Percentiles rank a stretch among this genome's conserved stretches.
These are phyloP conservation scores for Spodoptera exigua DNA, from an alignment of 2,888 invertebrate genomes.

Conservation along the genomic window DNA sequence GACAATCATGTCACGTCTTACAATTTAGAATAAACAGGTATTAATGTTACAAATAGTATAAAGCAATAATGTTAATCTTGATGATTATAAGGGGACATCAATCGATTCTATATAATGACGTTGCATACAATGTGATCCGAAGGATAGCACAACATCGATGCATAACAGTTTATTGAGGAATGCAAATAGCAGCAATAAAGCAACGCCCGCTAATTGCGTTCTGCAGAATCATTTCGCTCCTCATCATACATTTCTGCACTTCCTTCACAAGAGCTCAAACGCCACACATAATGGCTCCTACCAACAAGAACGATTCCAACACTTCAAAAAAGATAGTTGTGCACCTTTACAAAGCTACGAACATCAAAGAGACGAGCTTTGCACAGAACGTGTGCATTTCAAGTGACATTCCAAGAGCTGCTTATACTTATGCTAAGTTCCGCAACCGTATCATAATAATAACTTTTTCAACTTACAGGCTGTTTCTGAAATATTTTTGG, in stretches of 20 bases:
- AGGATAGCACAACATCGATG: no score
- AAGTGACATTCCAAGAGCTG: conserved; percentile 29
- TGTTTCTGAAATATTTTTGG: conserved; percentile 3
- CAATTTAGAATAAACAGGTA: no score
- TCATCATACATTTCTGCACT: not conserved
- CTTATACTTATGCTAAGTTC: conserved; percentile 33
- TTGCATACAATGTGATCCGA: no score
- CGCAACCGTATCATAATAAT: conserved; percentile 19
- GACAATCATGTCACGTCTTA: no score
- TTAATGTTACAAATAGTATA: no score
- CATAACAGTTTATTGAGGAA: not conserved
- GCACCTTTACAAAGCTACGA: conserved; percentile 34
- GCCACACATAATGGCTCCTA: conserved; percentile 7
- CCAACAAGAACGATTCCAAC: conserved; percentile 9
- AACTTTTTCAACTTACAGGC: conserved; percentile 29
- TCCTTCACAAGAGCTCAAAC: not conserved
- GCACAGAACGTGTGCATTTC: conserved; percentile 43
- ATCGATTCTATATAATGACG: no score
- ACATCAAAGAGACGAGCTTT: conserved; percentile 44
- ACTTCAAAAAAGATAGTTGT: conserved; percentile 25
- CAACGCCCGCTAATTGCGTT: not conserved
- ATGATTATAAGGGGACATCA: no score
- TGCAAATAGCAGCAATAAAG: not conserved
- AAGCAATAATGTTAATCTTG: no score
- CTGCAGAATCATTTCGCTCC: not conserved